Percentiles rank a stretch among this genome's conserved stretches.
Evolutionary conservation across 2,888 invertebrate species (phyloP).

Genomic region (Venustoraphidia nigricollis): DNA sequence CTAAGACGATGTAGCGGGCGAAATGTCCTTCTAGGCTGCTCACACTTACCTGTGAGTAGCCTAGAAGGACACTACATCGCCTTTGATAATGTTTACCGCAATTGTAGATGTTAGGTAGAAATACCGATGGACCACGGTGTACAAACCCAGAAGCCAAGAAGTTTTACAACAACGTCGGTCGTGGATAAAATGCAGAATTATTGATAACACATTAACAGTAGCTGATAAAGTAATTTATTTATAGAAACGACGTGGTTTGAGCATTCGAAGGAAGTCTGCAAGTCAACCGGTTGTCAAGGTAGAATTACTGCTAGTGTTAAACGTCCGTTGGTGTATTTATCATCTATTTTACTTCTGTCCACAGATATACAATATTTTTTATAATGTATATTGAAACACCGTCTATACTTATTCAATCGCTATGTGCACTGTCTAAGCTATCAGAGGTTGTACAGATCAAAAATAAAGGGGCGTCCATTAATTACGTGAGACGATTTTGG

Average conservation of each 20-base stretch:
- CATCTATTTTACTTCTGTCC: neutral
- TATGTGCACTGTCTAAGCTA: neutral
- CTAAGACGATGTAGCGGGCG: no score
- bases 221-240: constrained; percentile 14
- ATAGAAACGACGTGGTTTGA: constrained; percentile 41
- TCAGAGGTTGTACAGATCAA: neutral
- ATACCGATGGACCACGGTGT: no score
- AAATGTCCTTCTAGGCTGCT: no score
- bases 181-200: neutral
- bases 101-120: no score
- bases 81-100: no score
- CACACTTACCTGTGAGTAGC: no score
- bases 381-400: neutral
- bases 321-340: no score
- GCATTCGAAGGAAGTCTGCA: constrained; percentile 36
- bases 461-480: no score
- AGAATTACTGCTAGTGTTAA: constrained; percentile 10
- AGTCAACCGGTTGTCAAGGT: constrained; percentile 39
- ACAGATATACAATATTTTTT: neutral
- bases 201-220: neutral
- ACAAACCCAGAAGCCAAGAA: no score
- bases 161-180: no score
- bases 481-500: no score
- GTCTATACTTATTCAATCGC: neutral
- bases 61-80: no score